Evolutionary conservation across 2,113 vertebrate genomes (phyloP), one percentile per base, ranked within the genome.

Genomic region (Bubo bubo): DNA sequence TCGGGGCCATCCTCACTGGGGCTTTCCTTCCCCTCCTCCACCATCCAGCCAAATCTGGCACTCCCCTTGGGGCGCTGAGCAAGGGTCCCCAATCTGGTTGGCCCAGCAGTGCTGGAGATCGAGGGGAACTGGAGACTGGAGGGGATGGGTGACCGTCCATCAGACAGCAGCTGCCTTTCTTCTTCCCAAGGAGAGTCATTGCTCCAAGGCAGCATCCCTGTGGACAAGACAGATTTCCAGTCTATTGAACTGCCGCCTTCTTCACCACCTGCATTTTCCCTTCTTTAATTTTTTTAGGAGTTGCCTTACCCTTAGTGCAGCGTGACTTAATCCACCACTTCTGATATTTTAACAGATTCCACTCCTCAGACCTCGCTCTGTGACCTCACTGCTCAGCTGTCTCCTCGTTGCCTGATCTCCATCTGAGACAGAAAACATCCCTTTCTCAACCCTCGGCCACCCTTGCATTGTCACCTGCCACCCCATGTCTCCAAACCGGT

Each of bases 401-500:
- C 39, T 82, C 43, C 52, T 53, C 24, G 81, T 83, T 58, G 13
- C 53, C 39, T 28, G 32, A 39, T 63, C 47, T 45, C 60, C 41
- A 60, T 22, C 56, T 64, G 74, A 76, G 12, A 62, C 2, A 22
- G 35, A 86, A 94, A 82, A n/a, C 11, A 35, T 12, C 49, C 10
- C 22, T 59, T 93, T 47, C 55, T 82, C 75, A 70, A 24, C 74
- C 58, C 35, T 66, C 16, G 0, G 8, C 39, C 37, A 1, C 21
- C 11, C 12, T 66, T 53, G 15, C 4, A 1, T n/a, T 34, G 7
- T 76, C 66, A 84, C 35, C 10, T 9, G 1, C 32, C 5, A 4
- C 21, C 49, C 15, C 17, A 0, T 0, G 0, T 71, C 53, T 41
- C 35, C 41, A 75, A 3, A 55, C 8, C 1, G 0, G 9, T 50